phyloP scores from a whole-genome alignment of 2,113 vertebrate species.

The Egretta garzetta region DNA sequence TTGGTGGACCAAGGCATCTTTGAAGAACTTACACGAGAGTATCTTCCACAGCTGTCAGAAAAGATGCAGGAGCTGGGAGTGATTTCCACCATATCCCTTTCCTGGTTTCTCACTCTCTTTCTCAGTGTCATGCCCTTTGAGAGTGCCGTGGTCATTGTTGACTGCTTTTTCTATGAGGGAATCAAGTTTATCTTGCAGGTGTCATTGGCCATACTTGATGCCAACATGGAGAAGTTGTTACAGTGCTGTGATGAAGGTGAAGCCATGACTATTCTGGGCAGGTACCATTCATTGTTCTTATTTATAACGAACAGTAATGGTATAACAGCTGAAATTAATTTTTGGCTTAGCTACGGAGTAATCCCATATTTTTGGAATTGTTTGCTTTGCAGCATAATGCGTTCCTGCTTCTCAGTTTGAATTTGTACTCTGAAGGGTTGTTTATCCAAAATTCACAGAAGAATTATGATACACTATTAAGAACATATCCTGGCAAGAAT shows the following conservation, averaged over 20 bases:
- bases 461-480: neutral
- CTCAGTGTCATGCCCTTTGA: conserved; percentile 97
- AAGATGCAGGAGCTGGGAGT: conserved; percentile 97
- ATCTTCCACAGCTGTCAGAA: conserved; percentile 88
- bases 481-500: neutral
- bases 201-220: conserved; percentile 92
- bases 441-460: neutral
- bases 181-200: conserved; percentile 96
- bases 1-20: conserved; percentile 97
- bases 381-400: neutral
- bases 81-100: conserved; percentile 94
- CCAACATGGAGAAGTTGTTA: conserved; percentile 90
- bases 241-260: conserved; percentile 93
- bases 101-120: conserved; percentile 97
- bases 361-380: neutral
- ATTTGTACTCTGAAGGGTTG: neutral
- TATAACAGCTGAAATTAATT: neutral
- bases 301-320: neutral
- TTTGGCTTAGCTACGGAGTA: neutral
- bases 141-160: conserved; percentile 91
- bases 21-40: conserved; percentile 90
- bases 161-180: conserved; percentile 98
- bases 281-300: conserved; percentile 77
- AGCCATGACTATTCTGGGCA: conserved; percentile 96
- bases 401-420: neutral